Conservation (phyloP, 2,888 invertebrate species). For the Tiliacea citrago region DNA sequence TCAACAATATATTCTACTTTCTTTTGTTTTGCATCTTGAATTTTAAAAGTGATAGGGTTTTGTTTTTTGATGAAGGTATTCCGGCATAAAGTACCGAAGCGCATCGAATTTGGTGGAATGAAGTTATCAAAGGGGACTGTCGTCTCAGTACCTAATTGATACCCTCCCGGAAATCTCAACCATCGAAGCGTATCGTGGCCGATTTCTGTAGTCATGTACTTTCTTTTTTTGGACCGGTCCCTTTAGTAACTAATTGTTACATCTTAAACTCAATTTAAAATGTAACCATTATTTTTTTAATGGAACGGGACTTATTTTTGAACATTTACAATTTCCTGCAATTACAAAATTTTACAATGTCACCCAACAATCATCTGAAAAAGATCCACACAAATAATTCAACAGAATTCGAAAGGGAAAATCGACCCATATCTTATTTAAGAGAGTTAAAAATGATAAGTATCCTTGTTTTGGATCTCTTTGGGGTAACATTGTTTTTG, state of each 20-base stretch:
- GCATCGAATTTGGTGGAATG: conserved; percentile 32
- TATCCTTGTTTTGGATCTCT: conserved; percentile 61
- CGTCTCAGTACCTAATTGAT: conserved; percentile 29
- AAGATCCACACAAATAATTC: conserved; percentile 23
- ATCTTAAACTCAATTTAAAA: not conserved
- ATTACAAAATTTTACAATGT: not conserved
- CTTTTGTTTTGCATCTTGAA: not conserved
- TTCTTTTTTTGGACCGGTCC: conserved; percentile 1
- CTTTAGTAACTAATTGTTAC: not conserved
- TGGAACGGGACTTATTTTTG: not conserved
- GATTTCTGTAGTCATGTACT: not conserved
- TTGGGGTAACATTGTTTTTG: conserved; percentile 65
- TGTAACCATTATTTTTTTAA: not conserved
- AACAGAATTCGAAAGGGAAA: conserved; percentile 43
- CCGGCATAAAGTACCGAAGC: not conserved
- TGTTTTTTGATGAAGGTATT: not conserved
- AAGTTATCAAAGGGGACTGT: conserved; percentile 40
- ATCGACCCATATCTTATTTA: conserved; percentile 51
- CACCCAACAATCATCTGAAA: not conserved
- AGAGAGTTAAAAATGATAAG: conserved; percentile 62
- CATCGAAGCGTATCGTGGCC: conserved; percentile 9
- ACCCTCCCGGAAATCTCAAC: conserved; percentile 14
- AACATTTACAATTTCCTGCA: not conserved
- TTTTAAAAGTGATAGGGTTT: not conserved
- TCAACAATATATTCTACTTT: not conserved